These are phyloP conservation scores for Synergus umbraculus DNA, from an alignment of 2,888 invertebrate species.

Conservation along the genomic window DNA sequence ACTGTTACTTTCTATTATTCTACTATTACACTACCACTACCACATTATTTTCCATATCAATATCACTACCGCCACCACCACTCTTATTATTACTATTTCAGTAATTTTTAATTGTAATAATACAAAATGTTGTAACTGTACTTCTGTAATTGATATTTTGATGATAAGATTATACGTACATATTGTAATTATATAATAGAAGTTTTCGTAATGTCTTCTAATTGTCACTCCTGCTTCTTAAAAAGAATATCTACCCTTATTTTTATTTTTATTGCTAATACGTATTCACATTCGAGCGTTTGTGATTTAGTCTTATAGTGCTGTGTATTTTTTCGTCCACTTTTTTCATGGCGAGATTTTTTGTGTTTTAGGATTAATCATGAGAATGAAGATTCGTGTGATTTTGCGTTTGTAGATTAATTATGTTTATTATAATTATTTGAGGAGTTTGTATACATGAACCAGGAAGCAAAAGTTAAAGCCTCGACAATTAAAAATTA, in stretches of 20 bases:
- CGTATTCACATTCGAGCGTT: not conserved
- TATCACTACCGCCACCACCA: constrained; percentile 55
- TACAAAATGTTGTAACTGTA: constrained; percentile 59
- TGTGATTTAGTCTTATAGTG: constrained; percentile 9
- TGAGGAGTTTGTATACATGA: not conserved
- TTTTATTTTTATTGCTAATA: constrained; percentile 28
- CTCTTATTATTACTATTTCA: constrained; percentile 43
- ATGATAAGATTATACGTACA: constrained; percentile 54
- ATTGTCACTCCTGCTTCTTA: constrained; percentile 26
- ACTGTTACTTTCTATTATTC: constrained; percentile 31
- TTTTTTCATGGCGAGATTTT: constrained; percentile 14
- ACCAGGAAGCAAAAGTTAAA: not conserved
- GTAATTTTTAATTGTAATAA: constrained; percentile 57
- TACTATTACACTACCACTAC: constrained; percentile 30
- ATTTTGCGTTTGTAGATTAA: not conserved
- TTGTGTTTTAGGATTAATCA: not conserved
- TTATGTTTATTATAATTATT: not conserved
- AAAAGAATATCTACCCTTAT: constrained; percentile 39
- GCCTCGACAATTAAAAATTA: not conserved
- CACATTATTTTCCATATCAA: constrained; percentile 42
- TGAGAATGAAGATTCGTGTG: not conserved
- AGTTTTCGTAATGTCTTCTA: constrained; percentile 36
- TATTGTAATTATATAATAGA: constrained; percentile 50
- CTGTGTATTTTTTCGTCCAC: not conserved
- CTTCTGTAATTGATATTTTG: constrained; percentile 63